Evolutionary conservation across 2,113 vertebrate species (phyloP), one percentile per base, ranked within the genome.

Genomic region (Corythoichthys haematopterus): DNA sequence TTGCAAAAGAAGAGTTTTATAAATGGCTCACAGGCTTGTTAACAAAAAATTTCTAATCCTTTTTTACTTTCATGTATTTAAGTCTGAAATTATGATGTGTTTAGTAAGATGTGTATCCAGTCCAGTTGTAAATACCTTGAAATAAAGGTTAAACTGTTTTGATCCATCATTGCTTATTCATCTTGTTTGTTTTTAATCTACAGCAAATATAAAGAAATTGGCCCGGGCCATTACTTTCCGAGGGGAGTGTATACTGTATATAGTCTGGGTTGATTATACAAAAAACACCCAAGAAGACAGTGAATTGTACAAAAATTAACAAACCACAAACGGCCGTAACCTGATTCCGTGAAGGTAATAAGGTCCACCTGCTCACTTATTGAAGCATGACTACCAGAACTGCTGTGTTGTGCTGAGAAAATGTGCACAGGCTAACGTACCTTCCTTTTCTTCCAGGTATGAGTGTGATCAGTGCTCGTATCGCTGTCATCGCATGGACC

Each of bases 401-500:
- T 11, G 3, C 8, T 33, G 28, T 6, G 8, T 36, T 20, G 9
- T 28, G 20, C 47, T 14, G 6, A 20, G 6, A 57, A 57, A 36
- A 36, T 14, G 5, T 6, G 3, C 33, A 14, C 11, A 1, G 4
- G 7, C 9, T 51, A 8, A 56, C 46, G 13, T 15, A 56, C 10
- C 55, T 57, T 0, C 69, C 67, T 77, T 56, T 56, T 69, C 15
- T 2, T 20, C 3, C 65, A 98, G 96, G 89, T 98, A 99, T 79
- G 91, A 92, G 0, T 99, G 97, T 85, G 95, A 95, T 84, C 93
- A 96, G 86, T 99, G 97, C 58, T 85, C 94, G 0, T 99, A 99
- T 65, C 94, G 96, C 35, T 98, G 96, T 73, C 95, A 98, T 78
- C 96, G 97, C 10, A 92, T 94, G 0, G 96, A 98, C 82, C 96